These are phyloP conservation scores for Pseudoips prasinana DNA, from an alignment of 2,888 invertebrate species.

Conservation along the genomic window DNA sequence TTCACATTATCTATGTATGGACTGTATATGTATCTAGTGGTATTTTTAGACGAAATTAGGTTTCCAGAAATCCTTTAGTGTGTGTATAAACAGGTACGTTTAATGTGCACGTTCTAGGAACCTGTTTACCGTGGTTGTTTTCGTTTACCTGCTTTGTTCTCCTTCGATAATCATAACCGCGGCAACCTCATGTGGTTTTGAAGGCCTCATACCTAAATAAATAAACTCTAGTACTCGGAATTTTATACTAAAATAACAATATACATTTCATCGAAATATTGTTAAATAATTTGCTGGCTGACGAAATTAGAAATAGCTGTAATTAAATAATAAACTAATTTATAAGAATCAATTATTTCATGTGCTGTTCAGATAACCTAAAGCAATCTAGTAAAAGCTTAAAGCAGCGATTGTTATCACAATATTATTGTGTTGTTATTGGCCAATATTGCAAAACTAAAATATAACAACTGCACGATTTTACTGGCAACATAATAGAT, in stretches of 20 bases:
- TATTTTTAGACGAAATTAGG: constrained; percentile 12
- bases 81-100: constrained; percentile 1
- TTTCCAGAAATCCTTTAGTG: constrained; percentile 16
- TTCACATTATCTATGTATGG: constrained; percentile 2
- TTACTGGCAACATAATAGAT: constrained; percentile 14
- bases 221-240: no score
- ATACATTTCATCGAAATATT: no score
- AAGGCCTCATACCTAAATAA: no score
- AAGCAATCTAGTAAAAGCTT: constrained; percentile 9
- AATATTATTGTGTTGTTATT: background rate
- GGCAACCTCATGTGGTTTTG: no score
- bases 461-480: constrained; percentile 10
- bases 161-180: no score
- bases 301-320: no score
- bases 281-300: no score
- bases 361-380: no score
- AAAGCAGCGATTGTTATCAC: constrained; percentile 15
- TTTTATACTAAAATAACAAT: no score
- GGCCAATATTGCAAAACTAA: constrained; percentile 18
- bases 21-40: no score
- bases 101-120: background rate
- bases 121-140: constrained; percentile 9
- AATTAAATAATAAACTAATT: no score
- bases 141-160: constrained; percentile 6
- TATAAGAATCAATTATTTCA: no score